A percentile compares a stretch with the other conserved stretches of the same genome.
phyloP scores from a whole-genome alignment of 2,888 invertebrate genomes.

The Phlogophora meticulosa region DNA sequence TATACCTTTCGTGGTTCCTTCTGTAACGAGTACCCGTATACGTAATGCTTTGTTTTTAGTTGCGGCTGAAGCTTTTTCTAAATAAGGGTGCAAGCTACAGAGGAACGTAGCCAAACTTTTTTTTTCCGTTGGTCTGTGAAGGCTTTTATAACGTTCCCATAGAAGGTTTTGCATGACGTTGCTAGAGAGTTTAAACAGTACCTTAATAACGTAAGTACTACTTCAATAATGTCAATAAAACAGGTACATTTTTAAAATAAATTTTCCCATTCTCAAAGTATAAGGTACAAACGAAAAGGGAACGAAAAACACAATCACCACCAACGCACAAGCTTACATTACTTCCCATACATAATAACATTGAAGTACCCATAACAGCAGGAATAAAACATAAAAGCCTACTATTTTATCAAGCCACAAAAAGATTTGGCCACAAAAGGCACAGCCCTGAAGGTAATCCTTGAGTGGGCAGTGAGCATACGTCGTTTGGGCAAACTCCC shows the following conservation, averaged over 20 bases:
- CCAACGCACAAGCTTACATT: neutral
- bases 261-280: neutral
- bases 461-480: conserved; percentile 87
- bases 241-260: neutral
- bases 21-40: conserved; percentile 32
- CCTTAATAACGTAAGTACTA: neutral
- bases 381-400: conserved; percentile 38
- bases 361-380: conserved; percentile 9
- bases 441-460: conserved; percentile 82
- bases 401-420: conserved; percentile 67
- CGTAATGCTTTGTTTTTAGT: conserved; percentile 43
- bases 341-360: conserved; percentile 9
- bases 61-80: conserved; percentile 36
- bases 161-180: neutral
- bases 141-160: neutral
- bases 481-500: conserved; percentile 85
- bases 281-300: too few relatives aligned
- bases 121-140: neutral
- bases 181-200: neutral
- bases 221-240: neutral
- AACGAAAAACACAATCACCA: neutral
- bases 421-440: conserved; percentile 73
- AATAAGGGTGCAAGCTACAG: conserved; percentile 42
- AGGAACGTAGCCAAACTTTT: neutral
- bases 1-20: conserved; percentile 38